Base-by-base conservation (phyloP, 2,113 vertebrate genomes). In the Acanthisitta chloris region DNA sequence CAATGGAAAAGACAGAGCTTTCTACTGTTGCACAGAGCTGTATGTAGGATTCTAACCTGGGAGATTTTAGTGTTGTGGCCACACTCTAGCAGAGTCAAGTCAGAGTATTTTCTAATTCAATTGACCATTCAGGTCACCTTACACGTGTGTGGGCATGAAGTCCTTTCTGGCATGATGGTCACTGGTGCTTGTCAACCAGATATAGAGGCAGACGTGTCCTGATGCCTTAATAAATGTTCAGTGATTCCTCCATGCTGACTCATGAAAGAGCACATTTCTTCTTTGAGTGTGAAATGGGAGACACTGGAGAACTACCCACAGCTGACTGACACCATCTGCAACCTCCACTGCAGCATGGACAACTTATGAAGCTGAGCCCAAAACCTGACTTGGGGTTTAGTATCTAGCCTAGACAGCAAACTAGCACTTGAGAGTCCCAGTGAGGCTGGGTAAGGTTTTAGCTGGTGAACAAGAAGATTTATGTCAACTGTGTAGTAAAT, bases 81-180 rank as follows among this genome's bases (percentile, higher is more conserved):
- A 77, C 33, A 38, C 40, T 49, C n/a, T n/a, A n/a, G 24, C 17
- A 67, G 33, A 34, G 36, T 33, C 18, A 65, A 65, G 24, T 8
- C 43, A 81, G 16, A 24, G 19, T 17, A 36, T 87, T 46, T 58
- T 49, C 36, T 62, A 36, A 12, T 80, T 64, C 61, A 15, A 0
- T 38, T 67, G 48, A 28, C 38, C 8, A 4, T 11, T 14, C 8
- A 58, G 12, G 34, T 89, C 51, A 71, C 18, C 15, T 57, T 38
- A 64, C 8, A 18, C 0, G 4, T n/a, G 12, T 26, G 9, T 45
- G 40, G 77, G 33, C 33, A 40, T 25, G 1, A 2, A 71, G 20
- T 5, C 13, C 12, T 59, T 1, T 3, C 36, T 8, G 9, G 23
- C 5, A 4, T 1, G 1, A 5, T 23, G 17, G 13, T 33, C 29